Evolutionary conservation across 2,797 vertebrate species (phyloP).

Genomic region (Spinus pinus): DNA sequence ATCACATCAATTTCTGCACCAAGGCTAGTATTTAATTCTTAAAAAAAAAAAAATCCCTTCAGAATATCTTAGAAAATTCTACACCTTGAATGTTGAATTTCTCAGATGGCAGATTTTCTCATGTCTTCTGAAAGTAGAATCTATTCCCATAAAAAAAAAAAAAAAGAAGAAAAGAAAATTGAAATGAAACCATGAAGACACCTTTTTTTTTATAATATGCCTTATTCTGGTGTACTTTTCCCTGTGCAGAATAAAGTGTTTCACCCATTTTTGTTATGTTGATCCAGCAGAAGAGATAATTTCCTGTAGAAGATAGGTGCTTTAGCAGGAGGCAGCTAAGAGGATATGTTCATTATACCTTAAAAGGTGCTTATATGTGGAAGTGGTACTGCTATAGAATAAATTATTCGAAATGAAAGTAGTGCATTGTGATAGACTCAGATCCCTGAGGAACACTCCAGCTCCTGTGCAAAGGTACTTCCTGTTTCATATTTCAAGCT

Average conservation of each 20-base stretch:
- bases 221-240: neutral
- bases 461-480: neutral
- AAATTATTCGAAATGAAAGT: neutral
- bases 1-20: neutral
- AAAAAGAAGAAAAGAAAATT: neutral
- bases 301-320: neutral
- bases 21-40: slow-evolving; percentile 6
- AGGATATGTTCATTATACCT: neutral
- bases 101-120: neutral
- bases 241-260: neutral
- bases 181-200: neutral
- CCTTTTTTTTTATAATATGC: neutral
- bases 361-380: neutral
- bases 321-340: neutral
- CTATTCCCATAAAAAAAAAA: neutral
- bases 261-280: neutral
- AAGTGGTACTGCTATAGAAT: neutral
- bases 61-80: neutral
- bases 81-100: neutral
- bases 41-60: neutral
- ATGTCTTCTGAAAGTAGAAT: neutral
- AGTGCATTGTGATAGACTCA: neutral
- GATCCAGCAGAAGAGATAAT: neutral
- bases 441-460: neutral
- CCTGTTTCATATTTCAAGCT: neutral